Percentiles rank a stretch among this genome's conserved stretches.
phyloP scores from a whole-genome alignment of 2,113 vertebrate genomes.

The Leptosomus discolor region DNA sequence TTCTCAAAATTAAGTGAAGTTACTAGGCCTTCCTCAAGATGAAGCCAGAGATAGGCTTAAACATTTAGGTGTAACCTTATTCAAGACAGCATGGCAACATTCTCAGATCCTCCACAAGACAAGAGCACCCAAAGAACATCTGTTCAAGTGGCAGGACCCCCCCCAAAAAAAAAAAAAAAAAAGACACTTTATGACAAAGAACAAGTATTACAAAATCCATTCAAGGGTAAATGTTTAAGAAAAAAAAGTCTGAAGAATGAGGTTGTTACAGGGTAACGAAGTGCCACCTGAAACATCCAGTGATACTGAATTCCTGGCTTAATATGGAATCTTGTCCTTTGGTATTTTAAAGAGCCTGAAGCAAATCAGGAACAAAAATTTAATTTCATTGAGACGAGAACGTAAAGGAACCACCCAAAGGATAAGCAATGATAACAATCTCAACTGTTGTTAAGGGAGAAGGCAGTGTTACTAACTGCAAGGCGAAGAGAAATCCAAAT shows the following conservation, averaged over 20 bases:
- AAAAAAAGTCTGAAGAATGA: not conserved
- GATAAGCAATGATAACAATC: not conserved
- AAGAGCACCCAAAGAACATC: not conserved
- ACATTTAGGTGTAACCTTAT: not conserved
- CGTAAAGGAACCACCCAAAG: not conserved
- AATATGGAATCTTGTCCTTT: not conserved
- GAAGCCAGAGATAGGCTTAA: not conserved
- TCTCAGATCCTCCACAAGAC: not conserved
- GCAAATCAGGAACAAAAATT: not conserved
- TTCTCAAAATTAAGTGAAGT: not conserved
- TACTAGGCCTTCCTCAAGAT: not conserved
- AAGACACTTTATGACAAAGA: not conserved
- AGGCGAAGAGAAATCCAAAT: not conserved
- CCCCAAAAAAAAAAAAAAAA: not conserved
- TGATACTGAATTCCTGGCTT: not conserved
- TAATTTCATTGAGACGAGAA: not conserved
- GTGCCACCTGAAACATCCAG: not conserved
- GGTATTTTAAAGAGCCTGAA: not conserved
- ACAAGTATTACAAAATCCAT: not conserved
- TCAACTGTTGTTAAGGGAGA: not conserved
- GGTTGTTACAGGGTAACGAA: not conserved
- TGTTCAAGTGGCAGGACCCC: not conserved
- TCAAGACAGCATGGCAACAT: not conserved
- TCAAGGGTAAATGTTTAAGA: not conserved
- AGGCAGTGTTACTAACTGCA: not conserved